Evolutionary conservation across 2,797 vertebrate species (phyloP).

Genomic region (Esox lucius): DNA sequence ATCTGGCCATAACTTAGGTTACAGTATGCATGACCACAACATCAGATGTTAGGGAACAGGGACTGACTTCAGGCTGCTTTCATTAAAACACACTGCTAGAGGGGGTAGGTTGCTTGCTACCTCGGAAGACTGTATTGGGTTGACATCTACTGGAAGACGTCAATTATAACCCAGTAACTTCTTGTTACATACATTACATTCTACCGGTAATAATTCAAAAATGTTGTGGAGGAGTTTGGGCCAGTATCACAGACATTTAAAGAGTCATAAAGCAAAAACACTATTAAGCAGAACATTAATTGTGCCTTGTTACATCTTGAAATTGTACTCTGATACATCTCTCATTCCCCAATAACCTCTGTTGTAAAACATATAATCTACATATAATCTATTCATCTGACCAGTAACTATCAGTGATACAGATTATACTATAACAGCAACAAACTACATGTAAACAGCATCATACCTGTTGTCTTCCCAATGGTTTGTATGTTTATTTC

Average conservation of each 20-base stretch:
- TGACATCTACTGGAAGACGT: too few species aligned
- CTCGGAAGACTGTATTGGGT: too few species aligned
- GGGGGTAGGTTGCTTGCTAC: too few species aligned
- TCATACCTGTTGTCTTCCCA: slow-evolving; percentile 54
- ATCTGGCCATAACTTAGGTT: background rate
- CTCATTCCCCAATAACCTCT: background rate
- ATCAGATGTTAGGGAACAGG: background rate
- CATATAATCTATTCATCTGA: background rate
- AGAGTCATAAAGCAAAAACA: background rate
- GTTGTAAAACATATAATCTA: background rate
- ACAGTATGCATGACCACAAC: background rate
- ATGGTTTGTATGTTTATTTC: slow-evolving; percentile 17
- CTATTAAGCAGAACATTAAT: background rate
- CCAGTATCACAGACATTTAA: background rate
- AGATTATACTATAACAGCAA: background rate
- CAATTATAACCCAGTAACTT: too few species aligned
- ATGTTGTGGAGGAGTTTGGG: background rate
- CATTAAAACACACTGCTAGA: background rate
- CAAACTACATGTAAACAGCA: background rate
- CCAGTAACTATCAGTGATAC: background rate
- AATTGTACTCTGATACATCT: background rate
- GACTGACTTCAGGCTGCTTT: background rate
- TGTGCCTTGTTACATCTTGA: too few species aligned
- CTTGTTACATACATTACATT: too few species aligned
- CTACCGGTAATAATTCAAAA: background rate